Conservation (phyloP, 2,888 invertebrate genomes). For the Adelphocoris suturalis region DNA sequence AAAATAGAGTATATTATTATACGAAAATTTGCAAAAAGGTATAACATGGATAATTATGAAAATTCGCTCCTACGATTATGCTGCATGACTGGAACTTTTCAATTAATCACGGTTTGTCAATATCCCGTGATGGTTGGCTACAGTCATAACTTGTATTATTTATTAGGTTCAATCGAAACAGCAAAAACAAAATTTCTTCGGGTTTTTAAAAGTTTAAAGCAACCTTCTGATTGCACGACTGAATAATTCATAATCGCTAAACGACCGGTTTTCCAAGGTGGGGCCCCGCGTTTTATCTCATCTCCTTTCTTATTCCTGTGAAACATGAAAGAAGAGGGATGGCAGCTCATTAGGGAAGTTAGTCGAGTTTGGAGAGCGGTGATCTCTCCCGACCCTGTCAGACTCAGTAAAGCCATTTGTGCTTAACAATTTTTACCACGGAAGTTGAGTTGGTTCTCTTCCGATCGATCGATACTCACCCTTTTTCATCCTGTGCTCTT, state of each 20-base stretch:
- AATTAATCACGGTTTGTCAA: no score
- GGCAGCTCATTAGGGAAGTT: slow-evolving; percentile 57
- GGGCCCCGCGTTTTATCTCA: neutral
- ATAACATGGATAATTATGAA: no score
- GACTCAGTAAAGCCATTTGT: slow-evolving; percentile 22
- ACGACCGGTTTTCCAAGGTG: neutral
- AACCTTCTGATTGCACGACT: neutral
- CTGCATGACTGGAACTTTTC: no score
- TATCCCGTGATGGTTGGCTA: no score
- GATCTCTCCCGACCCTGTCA: slow-evolving; percentile 48
- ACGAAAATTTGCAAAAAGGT: no score
- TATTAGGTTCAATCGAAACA: no score
- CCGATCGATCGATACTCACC: slow-evolving; percentile 9
- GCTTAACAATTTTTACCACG: slow-evolving; percentile 40
- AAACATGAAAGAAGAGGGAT: slow-evolving; percentile 34
- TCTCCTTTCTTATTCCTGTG: neutral
- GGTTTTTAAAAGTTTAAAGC: neutral
- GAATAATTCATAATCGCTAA: slow-evolving; percentile 36
- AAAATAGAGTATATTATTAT: no score
- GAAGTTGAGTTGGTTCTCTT: slow-evolving; percentile 5
- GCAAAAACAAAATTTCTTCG: no score
- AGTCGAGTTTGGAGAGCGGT: slow-evolving; percentile 40
- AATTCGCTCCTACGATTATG: no score
- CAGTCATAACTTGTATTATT: no score
- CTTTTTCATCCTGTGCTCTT: neutral